These are phyloP conservation scores for Thripadectes ignobilis DNA, from an alignment of 2,797 vertebrate genomes.

Conservation along the genomic window DNA sequence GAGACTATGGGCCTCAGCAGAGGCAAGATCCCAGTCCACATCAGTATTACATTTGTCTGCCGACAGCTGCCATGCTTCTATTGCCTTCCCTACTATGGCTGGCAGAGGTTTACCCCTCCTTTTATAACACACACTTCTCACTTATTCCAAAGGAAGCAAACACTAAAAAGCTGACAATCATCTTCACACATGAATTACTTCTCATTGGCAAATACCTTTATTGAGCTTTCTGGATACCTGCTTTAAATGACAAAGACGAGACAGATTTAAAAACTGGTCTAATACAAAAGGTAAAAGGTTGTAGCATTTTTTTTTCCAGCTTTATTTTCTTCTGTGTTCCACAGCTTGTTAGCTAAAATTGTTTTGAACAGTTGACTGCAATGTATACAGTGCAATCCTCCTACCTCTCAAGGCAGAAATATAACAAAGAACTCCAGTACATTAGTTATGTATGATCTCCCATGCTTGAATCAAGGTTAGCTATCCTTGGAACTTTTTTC, in stretches of 20 bases:
- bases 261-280: neutral
- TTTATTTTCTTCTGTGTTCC: neutral
- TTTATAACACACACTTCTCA: neutral
- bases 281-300: neutral
- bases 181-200: conserved; percentile 35
- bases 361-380: neutral
- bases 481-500: neutral
- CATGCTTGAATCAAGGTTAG: neutral
- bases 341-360: neutral
- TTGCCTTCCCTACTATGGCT: neutral
- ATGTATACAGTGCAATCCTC: neutral
- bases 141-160: neutral
- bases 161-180: neutral
- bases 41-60: neutral
- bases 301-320: neutral
- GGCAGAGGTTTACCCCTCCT: neutral
- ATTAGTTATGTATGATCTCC: neutral
- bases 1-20: neutral
- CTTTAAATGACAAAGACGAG: neutral
- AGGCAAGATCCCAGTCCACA: neutral
- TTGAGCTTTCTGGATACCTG: neutral
- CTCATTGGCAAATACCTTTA: conserved; percentile 13
- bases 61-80: neutral
- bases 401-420: neutral
- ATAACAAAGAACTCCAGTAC: neutral